Base-by-base conservation (phyloP, 2,797 vertebrate genomes). In the Tauraco hartlaubi region DNA sequence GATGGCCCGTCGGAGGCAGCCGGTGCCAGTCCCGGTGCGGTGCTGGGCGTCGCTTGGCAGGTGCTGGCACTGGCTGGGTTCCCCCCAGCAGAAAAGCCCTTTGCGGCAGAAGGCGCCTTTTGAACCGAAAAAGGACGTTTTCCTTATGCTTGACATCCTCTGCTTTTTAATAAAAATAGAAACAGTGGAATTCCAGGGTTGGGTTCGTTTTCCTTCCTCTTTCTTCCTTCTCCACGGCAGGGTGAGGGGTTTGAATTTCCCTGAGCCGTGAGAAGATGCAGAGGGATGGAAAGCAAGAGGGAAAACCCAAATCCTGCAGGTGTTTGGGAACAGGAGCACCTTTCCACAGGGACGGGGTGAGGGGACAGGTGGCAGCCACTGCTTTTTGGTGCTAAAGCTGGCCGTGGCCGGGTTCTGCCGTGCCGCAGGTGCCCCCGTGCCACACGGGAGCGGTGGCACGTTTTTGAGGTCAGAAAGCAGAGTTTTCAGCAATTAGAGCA, bases 381-480 rank as follows among this genome's bases (percentile, higher is more conserved):
- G 61, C 37, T 31, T 2, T 10, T 22, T 0, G 0, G 16, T 5
- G 5, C 69, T 11, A 4, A 25, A 15, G 29, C 48, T 0, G 0
- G 17, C 37, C 2, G 1, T 1, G 17, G 39, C 26, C 1, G 5
- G 61, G 63, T 29, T 39, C 39, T 12, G n/a, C 69, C 5, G 5
- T 63, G 72, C 59, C 9, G 7, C 87, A 62, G 86, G 64, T 90
- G 80, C 52, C 92, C 92, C 66, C 0, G 26, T 29, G 61, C 89
- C 22, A 2, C 10, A 6, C 3, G 49, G 80, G 61, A 94, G 39
- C 5, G 0, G 79, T 71, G 61, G 79, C 79, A 72, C 26, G 2
- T 85, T 95, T 94, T 48, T 69, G 62, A 81, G 86, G 74, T 94
- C 54, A 49, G 95, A 97, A 94, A 96, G 85, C 23, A 19, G 92